Conservation (phyloP, 2,888 invertebrate species). For the Tridacna crocea region DNA sequence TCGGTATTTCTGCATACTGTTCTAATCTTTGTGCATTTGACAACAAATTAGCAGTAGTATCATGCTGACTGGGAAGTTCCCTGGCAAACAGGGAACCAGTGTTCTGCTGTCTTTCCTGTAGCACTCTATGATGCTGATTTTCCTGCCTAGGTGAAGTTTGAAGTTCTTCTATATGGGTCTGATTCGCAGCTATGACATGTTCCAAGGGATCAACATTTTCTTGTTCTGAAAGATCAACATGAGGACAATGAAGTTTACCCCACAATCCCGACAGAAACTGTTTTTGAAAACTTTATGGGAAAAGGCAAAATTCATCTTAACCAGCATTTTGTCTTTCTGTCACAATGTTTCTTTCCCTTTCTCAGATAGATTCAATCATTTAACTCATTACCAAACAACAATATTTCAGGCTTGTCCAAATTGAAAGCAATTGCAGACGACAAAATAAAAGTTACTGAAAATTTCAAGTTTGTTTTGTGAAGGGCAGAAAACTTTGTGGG, state of each 20-base stretch:
- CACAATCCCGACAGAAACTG: background rate
- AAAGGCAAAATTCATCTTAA: background rate
- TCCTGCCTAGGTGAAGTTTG: constrained; percentile 10
- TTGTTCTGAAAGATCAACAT: constrained; percentile 29
- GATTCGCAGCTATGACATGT: constrained; percentile 55
- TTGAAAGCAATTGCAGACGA: too few species aligned
- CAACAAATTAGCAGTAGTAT: constrained; percentile 49
- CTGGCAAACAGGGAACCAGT: constrained; percentile 49
- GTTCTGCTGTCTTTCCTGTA: constrained; percentile 39
- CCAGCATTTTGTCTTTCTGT: background rate
- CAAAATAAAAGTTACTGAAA: too few species aligned
- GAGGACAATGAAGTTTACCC: background rate
- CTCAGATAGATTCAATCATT: background rate
- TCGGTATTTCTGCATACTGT: constrained; percentile 55
- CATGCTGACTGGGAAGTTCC: constrained; percentile 25
- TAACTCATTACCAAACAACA: background rate
- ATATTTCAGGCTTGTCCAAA: background rate
- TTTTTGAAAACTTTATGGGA: background rate
- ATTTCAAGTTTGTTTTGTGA: too few species aligned
- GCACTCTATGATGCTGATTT: constrained; percentile 1
- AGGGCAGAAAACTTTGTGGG: too few species aligned
- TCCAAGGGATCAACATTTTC: constrained; percentile 58
- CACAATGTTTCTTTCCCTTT: background rate
- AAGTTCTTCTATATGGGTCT: background rate
- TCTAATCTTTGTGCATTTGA: constrained; percentile 52